Conservation (phyloP, 2,888 invertebrate species). For the Abrostola tripartita region DNA sequence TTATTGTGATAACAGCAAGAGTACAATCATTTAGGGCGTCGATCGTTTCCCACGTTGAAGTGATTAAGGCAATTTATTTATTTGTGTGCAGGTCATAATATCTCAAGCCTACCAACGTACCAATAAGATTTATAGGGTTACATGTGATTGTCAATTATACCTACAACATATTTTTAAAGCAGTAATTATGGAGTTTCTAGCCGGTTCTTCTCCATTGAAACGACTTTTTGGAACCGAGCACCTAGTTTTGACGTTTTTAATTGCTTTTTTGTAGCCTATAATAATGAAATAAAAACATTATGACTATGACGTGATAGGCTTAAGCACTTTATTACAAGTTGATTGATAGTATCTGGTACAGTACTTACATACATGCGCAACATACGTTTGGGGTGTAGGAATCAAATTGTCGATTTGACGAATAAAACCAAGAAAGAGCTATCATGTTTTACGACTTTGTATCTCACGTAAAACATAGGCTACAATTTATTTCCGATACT, state of each 20-base stretch:
- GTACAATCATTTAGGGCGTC: constrained; percentile 43
- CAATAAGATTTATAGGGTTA: neutral
- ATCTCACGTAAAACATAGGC: constrained; percentile 3
- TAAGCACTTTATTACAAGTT: neutral
- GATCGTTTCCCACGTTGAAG: constrained; percentile 33
- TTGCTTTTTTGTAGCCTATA: too few species aligned
- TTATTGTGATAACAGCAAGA: constrained; percentile 49
- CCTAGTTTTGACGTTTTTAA: too few species aligned
- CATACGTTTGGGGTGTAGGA: neutral
- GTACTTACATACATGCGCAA: neutral
- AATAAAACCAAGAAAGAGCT: neutral
- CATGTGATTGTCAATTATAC: too few species aligned
- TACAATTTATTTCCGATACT: neutral
- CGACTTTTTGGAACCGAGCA: too few species aligned
- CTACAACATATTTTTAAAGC: too few species aligned
- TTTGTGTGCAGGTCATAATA: neutral
- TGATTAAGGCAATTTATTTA: constrained; percentile 47
- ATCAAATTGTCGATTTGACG: neutral
- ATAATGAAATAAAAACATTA: too few species aligned
- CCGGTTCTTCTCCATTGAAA: too few species aligned
- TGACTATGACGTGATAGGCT: too few species aligned
- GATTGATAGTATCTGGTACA: neutral
- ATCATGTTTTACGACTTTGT: constrained; percentile 1
- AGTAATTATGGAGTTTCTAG: too few species aligned
- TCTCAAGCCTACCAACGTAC: neutral